phyloP scores from a whole-genome alignment of 2,888 invertebrate genomes.

The Nipponacmea schrenckii region DNA sequence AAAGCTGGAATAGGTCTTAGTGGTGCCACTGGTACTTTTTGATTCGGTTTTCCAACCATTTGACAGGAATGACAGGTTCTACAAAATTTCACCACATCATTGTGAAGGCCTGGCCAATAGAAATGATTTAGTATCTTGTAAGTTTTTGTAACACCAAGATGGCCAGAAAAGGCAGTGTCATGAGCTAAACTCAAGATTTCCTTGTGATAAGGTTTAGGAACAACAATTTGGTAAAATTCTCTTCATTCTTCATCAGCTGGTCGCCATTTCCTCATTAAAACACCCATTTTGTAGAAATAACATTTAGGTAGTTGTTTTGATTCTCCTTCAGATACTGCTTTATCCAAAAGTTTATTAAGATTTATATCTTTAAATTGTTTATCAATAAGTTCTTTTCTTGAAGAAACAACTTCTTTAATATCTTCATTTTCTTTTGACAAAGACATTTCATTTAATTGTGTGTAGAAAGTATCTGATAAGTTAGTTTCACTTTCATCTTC shows the following conservation, averaged over 20 bases:
- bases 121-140: constrained; percentile 22
- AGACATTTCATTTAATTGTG: too few species aligned
- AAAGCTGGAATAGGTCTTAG: constrained; percentile 23
- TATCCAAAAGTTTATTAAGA: constrained; percentile 22
- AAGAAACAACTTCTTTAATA: constrained; percentile 25
- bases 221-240: constrained; percentile 17
- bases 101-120: constrained; percentile 24
- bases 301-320: constrained; percentile 20
- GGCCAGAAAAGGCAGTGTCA: constrained; percentile 24
- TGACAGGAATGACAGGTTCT: constrained; percentile 21
- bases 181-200: constrained; percentile 27
- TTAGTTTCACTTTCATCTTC: too few species aligned
- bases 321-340: constrained; percentile 22
- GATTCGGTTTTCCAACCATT: constrained; percentile 29
- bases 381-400: constrained; percentile 21
- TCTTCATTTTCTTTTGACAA: too few species aligned
- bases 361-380: constrained; percentile 31
- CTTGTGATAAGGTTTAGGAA: constrained; percentile 13
- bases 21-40: constrained; percentile 23
- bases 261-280: constrained; percentile 29
- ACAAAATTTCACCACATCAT: constrained; percentile 24
- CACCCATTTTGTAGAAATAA: constrained; percentile 24
- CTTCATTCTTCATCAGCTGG: constrained; percentile 6
- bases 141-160: constrained; percentile 30
- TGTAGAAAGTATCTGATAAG: too few species aligned